A percentile compares a stretch with the other conserved stretches of the same genome.
phyloP scores from a whole-genome alignment of 1,140 invertebrate genomes.

The Papilio polytes region DNA sequence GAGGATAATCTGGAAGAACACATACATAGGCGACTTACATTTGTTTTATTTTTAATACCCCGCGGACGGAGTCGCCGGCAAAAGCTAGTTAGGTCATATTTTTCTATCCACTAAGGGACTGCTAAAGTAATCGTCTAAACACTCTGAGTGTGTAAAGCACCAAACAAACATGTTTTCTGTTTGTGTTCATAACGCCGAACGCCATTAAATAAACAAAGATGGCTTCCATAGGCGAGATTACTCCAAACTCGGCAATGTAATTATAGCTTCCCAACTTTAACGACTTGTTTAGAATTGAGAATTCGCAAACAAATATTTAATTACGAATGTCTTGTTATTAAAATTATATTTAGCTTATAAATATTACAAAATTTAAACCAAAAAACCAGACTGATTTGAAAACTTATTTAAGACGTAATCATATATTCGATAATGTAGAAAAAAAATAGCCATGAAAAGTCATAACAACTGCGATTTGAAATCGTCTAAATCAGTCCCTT shows the following conservation, averaged over 20 bases:
- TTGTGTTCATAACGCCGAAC: neutral
- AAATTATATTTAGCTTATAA: neutral
- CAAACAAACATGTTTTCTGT: neutral
- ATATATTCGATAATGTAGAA: no score
- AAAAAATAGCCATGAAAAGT: neutral
- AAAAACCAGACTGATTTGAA: neutral
- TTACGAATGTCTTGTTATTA: neutral
- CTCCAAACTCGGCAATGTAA: neutral
- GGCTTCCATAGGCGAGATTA: neutral
- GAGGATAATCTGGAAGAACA: no score
- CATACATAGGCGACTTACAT: no score
- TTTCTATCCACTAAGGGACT: no score
- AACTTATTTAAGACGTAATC: no score
- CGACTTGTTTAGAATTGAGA: neutral
- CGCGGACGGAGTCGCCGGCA: no score
- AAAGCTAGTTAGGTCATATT: no score
- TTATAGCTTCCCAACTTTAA: constrained; percentile 13
- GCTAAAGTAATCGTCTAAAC: no score
- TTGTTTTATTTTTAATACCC: no score
- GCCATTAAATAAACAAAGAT: constrained; percentile 2
- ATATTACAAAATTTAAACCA: neutral
- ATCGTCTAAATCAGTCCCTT: no score
- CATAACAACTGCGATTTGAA: no score
- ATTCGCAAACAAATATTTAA: neutral
- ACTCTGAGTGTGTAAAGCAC: no score